Evolutionary conservation across 2,797 vertebrate species (phyloP).

Genomic region (Micromesistius poutassou): DNA sequence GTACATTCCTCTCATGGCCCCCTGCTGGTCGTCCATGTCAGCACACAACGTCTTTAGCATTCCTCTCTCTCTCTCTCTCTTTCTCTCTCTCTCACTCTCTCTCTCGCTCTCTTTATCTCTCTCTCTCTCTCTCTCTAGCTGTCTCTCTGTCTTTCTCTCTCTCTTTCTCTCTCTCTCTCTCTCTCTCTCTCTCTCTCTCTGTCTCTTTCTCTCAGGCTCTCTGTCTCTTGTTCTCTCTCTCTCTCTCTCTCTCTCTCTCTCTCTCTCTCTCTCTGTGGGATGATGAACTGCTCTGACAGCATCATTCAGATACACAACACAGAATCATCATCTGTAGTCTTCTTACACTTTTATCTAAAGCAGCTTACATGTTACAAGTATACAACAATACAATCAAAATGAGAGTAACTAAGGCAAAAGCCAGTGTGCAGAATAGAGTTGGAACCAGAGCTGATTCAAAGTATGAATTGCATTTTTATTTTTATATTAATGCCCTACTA

Average conservation of each 20-base stretch:
- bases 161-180: too few species aligned
- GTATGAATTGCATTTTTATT: background rate
- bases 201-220: too few species aligned
- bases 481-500: background rate
- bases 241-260: too few species aligned
- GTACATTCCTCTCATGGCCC: conserved; percentile 56
- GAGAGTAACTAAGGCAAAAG: too few species aligned
- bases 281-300: too few species aligned
- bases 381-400: background rate
- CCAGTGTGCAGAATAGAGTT: too few species aligned
- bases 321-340: too few species aligned
- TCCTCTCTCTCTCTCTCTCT: conserved; percentile 23
- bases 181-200: too few species aligned
- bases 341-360: background rate
- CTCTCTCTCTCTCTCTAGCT: too few species aligned
- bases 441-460: background rate
- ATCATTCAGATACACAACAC: background rate
- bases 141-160: too few species aligned
- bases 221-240: too few species aligned
- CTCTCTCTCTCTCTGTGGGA: too few species aligned
- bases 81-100: background rate
- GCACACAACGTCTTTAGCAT: conserved; percentile 31
- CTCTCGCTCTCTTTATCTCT: background rate
- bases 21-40: conserved; percentile 48
- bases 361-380: background rate